These are phyloP conservation scores for Phalacrocorax aristotelis DNA, from an alignment of 2,113 vertebrate species.

Conservation along the genomic window DNA sequence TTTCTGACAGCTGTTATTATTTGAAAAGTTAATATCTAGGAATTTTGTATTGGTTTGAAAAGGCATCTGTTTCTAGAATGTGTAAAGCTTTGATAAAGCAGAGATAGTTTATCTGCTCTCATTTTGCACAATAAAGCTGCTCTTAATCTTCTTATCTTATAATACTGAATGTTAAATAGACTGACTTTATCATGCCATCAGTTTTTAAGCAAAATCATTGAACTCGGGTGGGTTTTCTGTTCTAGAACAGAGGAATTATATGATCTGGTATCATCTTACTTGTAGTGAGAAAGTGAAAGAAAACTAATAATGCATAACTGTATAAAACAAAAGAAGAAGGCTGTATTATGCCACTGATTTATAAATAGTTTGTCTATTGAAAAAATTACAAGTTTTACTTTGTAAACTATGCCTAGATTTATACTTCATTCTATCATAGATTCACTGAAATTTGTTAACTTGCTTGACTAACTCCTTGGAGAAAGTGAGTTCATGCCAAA, in stretches of 20 bases:
- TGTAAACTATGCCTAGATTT: neutral
- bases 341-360: neutral
- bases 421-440: neutral
- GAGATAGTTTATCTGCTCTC: constrained; percentile 53
- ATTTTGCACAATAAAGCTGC: constrained; percentile 44
- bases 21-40: constrained; percentile 53
- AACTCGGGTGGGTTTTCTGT: constrained; percentile 21
- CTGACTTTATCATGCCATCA: constrained; percentile 29
- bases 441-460: neutral
- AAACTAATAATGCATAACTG: neutral
- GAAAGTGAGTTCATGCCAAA: neutral
- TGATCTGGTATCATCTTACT: neutral
- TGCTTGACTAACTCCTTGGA: neutral
- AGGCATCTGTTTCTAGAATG: constrained; percentile 56
- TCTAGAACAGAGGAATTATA: neutral
- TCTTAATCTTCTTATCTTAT: constrained; percentile 57
- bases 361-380: neutral
- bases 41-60: constrained; percentile 45
- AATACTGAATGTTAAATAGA: constrained; percentile 5
- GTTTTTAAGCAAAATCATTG: constrained; percentile 25
- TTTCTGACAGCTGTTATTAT: constrained; percentile 55
- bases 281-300: neutral
- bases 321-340: neutral
- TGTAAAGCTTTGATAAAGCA: constrained; percentile 57
- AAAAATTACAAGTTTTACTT: neutral